These are phyloP conservation scores for Heteractis magnifica DNA, from an alignment of 92 coral and sea anemone species.

Conservation along the genomic window DNA sequence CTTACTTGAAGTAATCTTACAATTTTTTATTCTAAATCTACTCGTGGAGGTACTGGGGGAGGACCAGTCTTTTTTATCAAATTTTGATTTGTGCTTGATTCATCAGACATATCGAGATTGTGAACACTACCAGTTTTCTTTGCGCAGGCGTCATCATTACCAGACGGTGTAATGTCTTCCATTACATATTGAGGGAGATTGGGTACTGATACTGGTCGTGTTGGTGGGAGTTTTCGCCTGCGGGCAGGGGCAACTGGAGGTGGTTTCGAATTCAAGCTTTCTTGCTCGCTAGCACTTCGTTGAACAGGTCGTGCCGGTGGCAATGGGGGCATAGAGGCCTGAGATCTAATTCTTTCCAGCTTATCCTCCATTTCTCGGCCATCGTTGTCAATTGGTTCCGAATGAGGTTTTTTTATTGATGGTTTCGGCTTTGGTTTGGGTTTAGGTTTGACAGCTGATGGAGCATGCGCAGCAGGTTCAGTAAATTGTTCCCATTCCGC, in stretches of 20 bases:
- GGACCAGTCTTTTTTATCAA: conserved; percentile 38
- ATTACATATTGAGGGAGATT: conserved; percentile 21
- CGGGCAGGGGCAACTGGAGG: conserved; percentile 44
- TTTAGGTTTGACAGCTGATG: conserved; percentile 48
- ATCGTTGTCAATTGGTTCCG: not conserved
- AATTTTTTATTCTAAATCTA: conserved; percentile 48
- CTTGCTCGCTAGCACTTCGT: not conserved
- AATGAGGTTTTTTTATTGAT: not conserved
- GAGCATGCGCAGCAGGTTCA: conserved; percentile 18
- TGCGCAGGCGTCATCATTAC: not conserved
- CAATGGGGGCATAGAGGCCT: not conserved
- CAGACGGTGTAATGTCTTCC: conserved; percentile 6
- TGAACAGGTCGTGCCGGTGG: conserved; percentile 16
- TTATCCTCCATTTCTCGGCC: not conserved
- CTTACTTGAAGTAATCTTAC: not conserved
- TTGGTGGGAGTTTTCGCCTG: conserved; percentile 36
- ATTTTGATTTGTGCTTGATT: not conserved
- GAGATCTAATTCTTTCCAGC: not conserved
- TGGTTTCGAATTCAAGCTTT: not conserved
- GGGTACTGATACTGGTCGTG: conserved; percentile 37
- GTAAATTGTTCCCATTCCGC: not conserved
- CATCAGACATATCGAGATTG: not conserved
- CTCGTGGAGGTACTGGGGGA: conserved; percentile 66
- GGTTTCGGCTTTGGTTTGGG: conserved; percentile 25
- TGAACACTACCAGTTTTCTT: conserved; percentile 1